Evolutionary conservation across 2,113 vertebrate species (phyloP), one percentile per base, ranked within the genome.

Genomic region (Corythaixoides concolor): DNA sequence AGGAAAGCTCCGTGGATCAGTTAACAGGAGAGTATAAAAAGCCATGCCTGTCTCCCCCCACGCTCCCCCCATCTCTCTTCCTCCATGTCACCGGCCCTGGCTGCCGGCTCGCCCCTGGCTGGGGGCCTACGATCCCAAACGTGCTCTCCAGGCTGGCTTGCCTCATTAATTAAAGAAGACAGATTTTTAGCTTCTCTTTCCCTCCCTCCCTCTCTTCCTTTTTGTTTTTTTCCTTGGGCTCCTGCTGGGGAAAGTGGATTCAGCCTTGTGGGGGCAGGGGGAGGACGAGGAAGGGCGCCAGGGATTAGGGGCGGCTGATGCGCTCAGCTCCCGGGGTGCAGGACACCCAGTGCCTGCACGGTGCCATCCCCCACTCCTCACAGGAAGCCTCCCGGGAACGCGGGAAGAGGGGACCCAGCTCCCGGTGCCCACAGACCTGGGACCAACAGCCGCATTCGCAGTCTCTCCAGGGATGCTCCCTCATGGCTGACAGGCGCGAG

Each of bases 151-250:
- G 94, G 89, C 95, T 95, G 84, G 35, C 74, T 95, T 84, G 94
- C 96, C 95, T 96, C 89, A 91, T 97, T 97, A 96, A 97, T 97
- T 96, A 97, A 95, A 97, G 96, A 95, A 89, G 96, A 95, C 96
- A 92, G 94, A 96, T 95, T 97, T 97, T 97, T 96, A 92, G 92
- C 92, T 95, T 94, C 86, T 67, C 79, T 92, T 83, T 92, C 59
- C 70, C 79, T 90, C 85, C 88, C 83, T 70, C 80, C 3, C 69
- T 73, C 75, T 35, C 73, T 87, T 18, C 47, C 45, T 33, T 67
- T 10, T 28, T 12, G 55, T 59, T 59, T 56, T 63, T 81, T 26
- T 75, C 20, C 62, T 88, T 88, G 63, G 62, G 55, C 76, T 94
- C 84, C 75, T 86, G 92, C 89, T 95, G 83, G 63, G 93, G 85